Conservation (phyloP, 2,888 invertebrate genomes). For the Clusia tigrina region DNA sequence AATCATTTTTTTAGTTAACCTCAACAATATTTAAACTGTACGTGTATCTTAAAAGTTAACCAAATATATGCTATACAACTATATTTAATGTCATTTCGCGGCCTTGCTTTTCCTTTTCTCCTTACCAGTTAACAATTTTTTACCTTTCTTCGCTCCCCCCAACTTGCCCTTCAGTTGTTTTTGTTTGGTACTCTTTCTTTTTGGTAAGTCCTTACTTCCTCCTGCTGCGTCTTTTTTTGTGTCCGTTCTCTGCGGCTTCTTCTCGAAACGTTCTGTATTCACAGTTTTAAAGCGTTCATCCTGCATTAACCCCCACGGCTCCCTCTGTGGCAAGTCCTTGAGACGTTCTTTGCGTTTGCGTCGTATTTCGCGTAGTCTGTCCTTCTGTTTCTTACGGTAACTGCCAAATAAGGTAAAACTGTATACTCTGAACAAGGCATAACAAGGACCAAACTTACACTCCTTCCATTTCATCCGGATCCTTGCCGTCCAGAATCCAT, state of each 20-base stretch:
- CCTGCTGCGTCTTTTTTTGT: slow-evolving; percentile 13
- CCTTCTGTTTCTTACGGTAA: slow-evolving; percentile 58
- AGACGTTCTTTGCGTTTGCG: slow-evolving; percentile 48
- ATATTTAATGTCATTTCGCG: slow-evolving; percentile 16
- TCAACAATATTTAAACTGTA: too few relatives aligned
- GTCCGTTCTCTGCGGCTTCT: slow-evolving; percentile 39
- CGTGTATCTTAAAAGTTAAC: too few relatives aligned
- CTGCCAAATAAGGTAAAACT: slow-evolving; percentile 36
- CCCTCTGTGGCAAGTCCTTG: slow-evolving; percentile 41
- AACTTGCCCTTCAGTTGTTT: slow-evolving; percentile 16
- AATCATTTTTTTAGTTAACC: too few relatives aligned
- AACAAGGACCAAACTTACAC: slow-evolving; percentile 66
- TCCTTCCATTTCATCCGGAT: slow-evolving; percentile 79
- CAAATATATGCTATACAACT: not conserved
- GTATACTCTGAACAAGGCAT: not conserved
- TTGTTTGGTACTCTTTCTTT: slow-evolving; percentile 15
- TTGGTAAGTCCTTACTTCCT: slow-evolving; percentile 3
- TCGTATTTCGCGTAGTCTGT: slow-evolving; percentile 56
- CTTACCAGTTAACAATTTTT: slow-evolving; percentile 28
- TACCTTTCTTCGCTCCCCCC: slow-evolving; percentile 10
- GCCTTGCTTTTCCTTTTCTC: slow-evolving; percentile 24
- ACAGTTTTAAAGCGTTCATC: slow-evolving; percentile 61
- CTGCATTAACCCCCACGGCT: slow-evolving; percentile 42
- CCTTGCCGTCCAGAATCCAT: slow-evolving; percentile 84
- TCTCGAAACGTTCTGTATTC: slow-evolving; percentile 50